Evolutionary conservation across 2,113 vertebrate genomes (phyloP).

Genomic region (Artemisiospiza belli): DNA sequence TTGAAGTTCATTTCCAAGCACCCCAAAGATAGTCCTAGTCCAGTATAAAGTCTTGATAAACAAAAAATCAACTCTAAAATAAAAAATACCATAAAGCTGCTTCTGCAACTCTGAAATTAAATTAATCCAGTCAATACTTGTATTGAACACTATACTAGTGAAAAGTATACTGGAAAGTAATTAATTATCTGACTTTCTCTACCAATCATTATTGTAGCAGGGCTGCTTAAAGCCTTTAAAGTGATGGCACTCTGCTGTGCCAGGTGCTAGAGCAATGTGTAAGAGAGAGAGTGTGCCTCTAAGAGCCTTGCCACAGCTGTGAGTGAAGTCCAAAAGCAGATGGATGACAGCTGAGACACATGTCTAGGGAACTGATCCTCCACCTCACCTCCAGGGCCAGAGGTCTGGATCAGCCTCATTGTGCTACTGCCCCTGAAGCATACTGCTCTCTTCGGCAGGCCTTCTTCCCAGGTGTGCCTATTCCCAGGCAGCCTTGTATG

Average conservation of each 20-base stretch:
- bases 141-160: neutral
- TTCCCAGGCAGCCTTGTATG: neutral
- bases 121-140: neutral
- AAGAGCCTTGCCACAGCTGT: neutral
- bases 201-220: neutral
- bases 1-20: neutral
- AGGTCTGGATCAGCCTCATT: rapidly evolving
- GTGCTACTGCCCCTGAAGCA: neutral
- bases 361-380: neutral
- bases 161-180: neutral
- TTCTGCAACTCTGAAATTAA: neutral
- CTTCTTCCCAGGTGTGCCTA: neutral
- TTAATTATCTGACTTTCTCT: neutral
- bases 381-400: neutral
- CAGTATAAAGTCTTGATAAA: neutral
- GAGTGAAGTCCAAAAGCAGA: neutral
- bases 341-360: neutral
- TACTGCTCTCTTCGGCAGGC: neutral
- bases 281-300: neutral
- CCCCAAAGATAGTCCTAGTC: neutral
- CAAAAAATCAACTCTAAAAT: neutral
- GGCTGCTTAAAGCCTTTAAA: neutral
- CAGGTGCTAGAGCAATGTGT: neutral
- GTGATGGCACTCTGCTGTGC: neutral
- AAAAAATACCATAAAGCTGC: neutral